Evolutionary conservation across 2,888 invertebrate species (phyloP).

Genomic region (Lasioglossum morio): DNA sequence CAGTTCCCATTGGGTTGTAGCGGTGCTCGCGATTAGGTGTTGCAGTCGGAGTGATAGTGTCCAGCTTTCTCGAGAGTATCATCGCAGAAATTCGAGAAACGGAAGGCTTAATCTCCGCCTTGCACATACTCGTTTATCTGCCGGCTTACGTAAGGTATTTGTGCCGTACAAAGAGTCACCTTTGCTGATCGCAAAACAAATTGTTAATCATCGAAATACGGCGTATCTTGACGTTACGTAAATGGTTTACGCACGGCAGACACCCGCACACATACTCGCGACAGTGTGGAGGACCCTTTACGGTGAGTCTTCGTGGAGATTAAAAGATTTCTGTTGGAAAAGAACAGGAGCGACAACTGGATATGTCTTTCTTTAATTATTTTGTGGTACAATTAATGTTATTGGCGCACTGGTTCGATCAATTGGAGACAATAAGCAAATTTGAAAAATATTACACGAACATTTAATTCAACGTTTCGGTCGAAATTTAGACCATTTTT

Average conservation of each 20-base stretch:
- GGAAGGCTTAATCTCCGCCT: slow-evolving; percentile 73
- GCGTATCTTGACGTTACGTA: slow-evolving; percentile 82
- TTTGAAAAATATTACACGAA: too few relatives aligned
- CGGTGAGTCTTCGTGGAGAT: too few relatives aligned
- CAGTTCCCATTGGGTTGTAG: background rate
- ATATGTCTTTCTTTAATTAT: too few relatives aligned
- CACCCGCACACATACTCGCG: slow-evolving; percentile 50
- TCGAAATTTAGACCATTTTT: too few relatives aligned
- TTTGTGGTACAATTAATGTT: too few relatives aligned
- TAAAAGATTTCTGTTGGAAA: too few relatives aligned
- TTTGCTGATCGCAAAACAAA: slow-evolving; percentile 84
- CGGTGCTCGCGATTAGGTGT: background rate
- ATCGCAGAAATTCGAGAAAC: slow-evolving; percentile 71
- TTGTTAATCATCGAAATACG: slow-evolving; percentile 84
- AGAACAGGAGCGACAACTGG: too few relatives aligned
- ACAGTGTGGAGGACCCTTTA: background rate
- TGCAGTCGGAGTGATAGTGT: background rate
- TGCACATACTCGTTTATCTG: slow-evolving; percentile 81
- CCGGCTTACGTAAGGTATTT: slow-evolving; percentile 83
- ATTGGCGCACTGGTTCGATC: too few relatives aligned
- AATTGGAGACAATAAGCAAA: too few relatives aligned
- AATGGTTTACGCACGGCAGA: slow-evolving; percentile 73
- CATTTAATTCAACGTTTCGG: too few relatives aligned
- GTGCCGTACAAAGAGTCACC: slow-evolving; percentile 83
- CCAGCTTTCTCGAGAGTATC: background rate